Conservation (phyloP, 2,888 invertebrate species). For the Schizaphis graminum region DNA sequence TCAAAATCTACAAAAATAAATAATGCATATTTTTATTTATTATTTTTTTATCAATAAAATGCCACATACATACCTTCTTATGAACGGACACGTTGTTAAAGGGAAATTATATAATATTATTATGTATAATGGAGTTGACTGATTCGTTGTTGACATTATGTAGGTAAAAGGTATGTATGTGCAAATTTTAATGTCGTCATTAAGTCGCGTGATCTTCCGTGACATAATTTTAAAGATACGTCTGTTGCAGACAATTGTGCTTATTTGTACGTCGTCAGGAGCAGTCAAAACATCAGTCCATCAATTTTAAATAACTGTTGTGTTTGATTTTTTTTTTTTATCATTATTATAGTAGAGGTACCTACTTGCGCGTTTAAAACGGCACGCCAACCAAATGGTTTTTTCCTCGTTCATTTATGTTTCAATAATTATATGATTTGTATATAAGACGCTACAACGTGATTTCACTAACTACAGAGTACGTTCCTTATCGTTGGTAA, state of each 20-base stretch:
- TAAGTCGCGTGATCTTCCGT: slow-evolving; percentile 24
- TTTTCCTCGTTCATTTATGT: slow-evolving; percentile 15
- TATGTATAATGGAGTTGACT: neutral
- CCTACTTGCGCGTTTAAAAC: neutral
- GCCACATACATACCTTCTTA: neutral
- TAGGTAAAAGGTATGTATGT: neutral
- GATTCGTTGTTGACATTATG: slow-evolving; percentile 6
- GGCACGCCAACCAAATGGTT: neutral
- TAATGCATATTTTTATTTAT: neutral
- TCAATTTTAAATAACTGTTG: slow-evolving; percentile 19
- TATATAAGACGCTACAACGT: neutral
- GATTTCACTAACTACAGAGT: neutral
- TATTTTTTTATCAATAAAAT: slow-evolving; percentile 13
- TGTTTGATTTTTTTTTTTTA: neutral
- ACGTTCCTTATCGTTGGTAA: slow-evolving; percentile 3
- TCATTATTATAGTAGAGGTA: neutral
- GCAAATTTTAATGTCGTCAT: slow-evolving; percentile 40
- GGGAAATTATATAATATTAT: neutral
- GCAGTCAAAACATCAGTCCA: neutral
- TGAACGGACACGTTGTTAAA: neutral
- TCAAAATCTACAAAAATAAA: neutral
- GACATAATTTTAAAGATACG: slow-evolving; percentile 1
- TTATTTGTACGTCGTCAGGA: neutral
- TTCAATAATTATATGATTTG: slow-evolving; percentile 42
- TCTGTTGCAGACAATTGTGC: neutral